Percentiles rank a stretch among this genome's conserved stretches.
Conservation (phyloP, 2,113 vertebrate species). For the Coreoperca whiteheadi region DNA sequence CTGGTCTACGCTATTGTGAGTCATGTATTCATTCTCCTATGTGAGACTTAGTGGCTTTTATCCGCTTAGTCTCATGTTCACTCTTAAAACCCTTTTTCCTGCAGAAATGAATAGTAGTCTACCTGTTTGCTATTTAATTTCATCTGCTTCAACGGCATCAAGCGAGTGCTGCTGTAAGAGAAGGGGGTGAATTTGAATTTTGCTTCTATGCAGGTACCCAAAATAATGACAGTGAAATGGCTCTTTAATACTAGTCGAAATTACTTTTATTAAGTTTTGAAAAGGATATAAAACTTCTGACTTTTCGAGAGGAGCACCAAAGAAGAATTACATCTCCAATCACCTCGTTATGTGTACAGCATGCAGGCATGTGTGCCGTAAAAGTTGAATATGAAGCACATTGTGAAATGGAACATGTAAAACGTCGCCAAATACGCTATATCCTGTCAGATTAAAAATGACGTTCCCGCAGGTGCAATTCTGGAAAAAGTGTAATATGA, state of each 20-base stretch:
- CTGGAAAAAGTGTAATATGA: conserved; percentile 9
- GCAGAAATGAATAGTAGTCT: background rate
- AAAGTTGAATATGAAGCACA: conserved; percentile 14
- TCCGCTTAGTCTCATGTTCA: background rate
- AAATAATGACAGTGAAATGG: background rate
- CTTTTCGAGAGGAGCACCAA: background rate
- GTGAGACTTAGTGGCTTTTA: background rate
- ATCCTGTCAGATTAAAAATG: conserved; percentile 42
- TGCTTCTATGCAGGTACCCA: background rate
- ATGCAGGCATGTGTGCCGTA: conserved; percentile 22
- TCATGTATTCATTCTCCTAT: background rate
- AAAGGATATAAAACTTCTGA: background rate
- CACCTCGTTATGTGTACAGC: background rate
- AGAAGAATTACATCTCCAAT: conserved; percentile 5
- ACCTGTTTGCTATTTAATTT: background rate
- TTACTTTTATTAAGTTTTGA: background rate
- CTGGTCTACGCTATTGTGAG: background rate
- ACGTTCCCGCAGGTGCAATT: conserved; percentile 16
- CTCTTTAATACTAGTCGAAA: background rate
- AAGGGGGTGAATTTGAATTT: background rate
- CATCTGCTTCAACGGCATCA: background rate
- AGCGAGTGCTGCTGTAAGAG: background rate
- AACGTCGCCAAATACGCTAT: background rate
- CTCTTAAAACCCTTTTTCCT: background rate
- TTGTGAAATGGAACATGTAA: conserved; percentile 29